Evolutionary conservation across 1,140 invertebrate genomes (phyloP).

Genomic region (Phthorimaea operculella): DNA sequence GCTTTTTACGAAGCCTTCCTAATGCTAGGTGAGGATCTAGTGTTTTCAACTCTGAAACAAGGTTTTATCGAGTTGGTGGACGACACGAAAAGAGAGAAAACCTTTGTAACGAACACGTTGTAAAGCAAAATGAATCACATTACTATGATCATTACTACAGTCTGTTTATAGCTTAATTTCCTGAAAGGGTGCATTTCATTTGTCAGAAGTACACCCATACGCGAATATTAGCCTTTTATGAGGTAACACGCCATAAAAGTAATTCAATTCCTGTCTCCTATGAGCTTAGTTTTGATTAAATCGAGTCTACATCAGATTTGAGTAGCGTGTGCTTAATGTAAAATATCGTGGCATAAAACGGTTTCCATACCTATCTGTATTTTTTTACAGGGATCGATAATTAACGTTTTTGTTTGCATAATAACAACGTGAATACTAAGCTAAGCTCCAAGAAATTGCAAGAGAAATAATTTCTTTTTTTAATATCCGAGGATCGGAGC

Average conservation of each 20-base stretch:
- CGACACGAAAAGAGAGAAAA: no score
- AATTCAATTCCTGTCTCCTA: conserved; percentile 26
- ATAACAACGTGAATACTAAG: no score
- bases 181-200: conserved; percentile 38
- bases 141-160: conserved; percentile 29
- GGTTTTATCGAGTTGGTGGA: no score
- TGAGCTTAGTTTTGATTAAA: conserved; percentile 33
- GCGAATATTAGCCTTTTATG: conserved; percentile 24
- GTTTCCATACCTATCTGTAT: no score
- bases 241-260: conserved; percentile 20
- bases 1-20: no score
- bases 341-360: no score
- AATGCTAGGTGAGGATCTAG: no score
- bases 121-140: conserved; percentile 20
- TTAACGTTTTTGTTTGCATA: no score
- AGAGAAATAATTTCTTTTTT: neutral
- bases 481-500: conserved; percentile 2
- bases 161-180: conserved; percentile 53
- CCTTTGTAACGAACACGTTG: no score
- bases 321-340: neutral
- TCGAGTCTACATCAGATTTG: conserved; percentile 8
- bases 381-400: no score
- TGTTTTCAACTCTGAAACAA: no score
- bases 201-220: conserved; percentile 24
- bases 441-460: neutral